Percentiles rank a stretch among this genome's conserved stretches.
Conservation (phyloP, 2,113 vertebrate species). For the Circaetus gallicus region DNA sequence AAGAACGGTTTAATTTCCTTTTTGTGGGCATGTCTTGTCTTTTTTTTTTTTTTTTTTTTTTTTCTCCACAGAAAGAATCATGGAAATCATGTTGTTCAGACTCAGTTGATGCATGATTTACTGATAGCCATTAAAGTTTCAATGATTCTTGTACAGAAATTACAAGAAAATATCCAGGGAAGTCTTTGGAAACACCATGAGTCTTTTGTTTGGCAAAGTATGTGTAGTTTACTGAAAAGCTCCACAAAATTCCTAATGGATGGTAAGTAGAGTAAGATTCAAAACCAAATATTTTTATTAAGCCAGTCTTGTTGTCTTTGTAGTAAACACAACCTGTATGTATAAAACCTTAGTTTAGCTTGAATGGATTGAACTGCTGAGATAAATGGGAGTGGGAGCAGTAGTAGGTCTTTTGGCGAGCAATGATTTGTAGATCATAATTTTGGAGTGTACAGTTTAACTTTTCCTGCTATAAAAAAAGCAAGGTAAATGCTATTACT, state of each 20-base stretch:
- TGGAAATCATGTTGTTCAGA: slow-evolving; percentile 86
- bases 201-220: slow-evolving; percentile 72
- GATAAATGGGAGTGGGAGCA: background rate
- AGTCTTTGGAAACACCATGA: slow-evolving; percentile 47
- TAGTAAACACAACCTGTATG: background rate
- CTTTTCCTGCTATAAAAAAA: background rate
- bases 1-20: background rate
- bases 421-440: background rate
- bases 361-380: background rate
- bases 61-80: slow-evolving; percentile 74
- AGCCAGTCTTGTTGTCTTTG: background rate
- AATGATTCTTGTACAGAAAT: slow-evolving; percentile 86
- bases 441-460: background rate
- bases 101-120: slow-evolving; percentile 86
- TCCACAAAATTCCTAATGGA: slow-evolving; percentile 82
- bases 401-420: background rate
- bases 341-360: background rate
- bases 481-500: background rate
- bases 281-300: background rate
- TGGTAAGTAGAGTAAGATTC: slow-evolving; percentile 73
- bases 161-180: slow-evolving; percentile 67
- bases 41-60: background rate
- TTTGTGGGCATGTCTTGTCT: background rate
- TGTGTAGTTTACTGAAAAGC: slow-evolving; percentile 80
- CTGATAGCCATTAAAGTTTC: slow-evolving; percentile 84